phyloP scores from a whole-genome alignment of 1,140 invertebrate species.

The Ceratitis capitata region DNA sequence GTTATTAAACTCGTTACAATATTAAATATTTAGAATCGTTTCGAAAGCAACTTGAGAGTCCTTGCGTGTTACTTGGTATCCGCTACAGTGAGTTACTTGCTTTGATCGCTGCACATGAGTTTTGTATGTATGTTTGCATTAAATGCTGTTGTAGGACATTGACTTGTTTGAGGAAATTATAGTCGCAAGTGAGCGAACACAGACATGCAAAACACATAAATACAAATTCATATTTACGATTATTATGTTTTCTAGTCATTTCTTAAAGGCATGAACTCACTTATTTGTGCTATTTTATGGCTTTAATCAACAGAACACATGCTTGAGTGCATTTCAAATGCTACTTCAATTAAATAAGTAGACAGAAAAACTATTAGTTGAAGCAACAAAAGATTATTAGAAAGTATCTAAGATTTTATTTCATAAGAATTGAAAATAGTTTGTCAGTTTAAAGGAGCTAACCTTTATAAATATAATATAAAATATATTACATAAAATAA shows the following conservation, averaged over 20 bases:
- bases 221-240: no score
- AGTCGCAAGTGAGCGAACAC: no score
- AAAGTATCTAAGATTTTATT: not conserved
- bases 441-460: no score
- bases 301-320: not conserved
- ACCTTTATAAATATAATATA: no score
- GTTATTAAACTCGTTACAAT: constrained; percentile 26
- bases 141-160: not conserved
- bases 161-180: not conserved
- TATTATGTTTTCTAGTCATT: not conserved
- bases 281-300: not conserved
- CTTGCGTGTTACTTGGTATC: not conserved
- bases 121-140: not conserved
- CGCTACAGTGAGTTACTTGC: not conserved
- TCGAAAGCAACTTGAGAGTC: not conserved
- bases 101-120: not conserved
- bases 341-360: not conserved
- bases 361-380: not conserved
- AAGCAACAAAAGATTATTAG: not conserved
- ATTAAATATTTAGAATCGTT: constrained; percentile 35
- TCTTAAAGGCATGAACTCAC: not conserved
- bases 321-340: not conserved
- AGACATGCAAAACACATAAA: no score
- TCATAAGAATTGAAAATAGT: no score
- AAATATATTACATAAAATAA: no score